A percentile compares a stretch with the other conserved stretches of the same genome.
phyloP scores from a whole-genome alignment of 2,797 vertebrate genomes.

The Natrix natrix region DNA sequence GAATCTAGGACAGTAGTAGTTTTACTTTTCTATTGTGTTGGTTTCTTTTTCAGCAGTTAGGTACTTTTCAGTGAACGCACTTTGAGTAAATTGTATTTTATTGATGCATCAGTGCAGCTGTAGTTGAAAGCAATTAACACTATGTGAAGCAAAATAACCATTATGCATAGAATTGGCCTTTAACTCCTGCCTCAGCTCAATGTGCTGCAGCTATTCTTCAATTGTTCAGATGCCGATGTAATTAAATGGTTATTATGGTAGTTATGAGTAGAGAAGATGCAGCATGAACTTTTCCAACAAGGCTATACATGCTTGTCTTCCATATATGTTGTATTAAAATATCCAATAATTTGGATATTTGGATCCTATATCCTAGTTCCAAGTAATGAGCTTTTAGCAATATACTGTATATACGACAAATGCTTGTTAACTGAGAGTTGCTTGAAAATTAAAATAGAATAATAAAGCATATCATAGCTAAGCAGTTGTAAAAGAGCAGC shows the following conservation, averaged over 20 bases:
- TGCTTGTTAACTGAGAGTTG: background rate
- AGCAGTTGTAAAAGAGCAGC: background rate
- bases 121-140: background rate
- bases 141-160: background rate
- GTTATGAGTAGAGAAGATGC: slow-evolving; percentile 6
- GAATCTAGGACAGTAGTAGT: background rate
- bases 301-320: background rate
- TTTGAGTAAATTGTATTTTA: background rate
- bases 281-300: background rate
- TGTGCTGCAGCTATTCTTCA: background rate
- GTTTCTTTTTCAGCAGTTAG: background rate
- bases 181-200: background rate
- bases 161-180: background rate
- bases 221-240: background rate
- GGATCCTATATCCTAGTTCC: background rate
- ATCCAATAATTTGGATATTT: background rate
- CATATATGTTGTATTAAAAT: background rate
- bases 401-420: background rate
- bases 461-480: background rate
- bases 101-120: background rate
- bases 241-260: slow-evolving; percentile 13
- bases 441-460: background rate
- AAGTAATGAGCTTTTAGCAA: background rate
- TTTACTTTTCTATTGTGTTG: background rate
- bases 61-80: background rate